Evolutionary conservation across 1,140 invertebrate species (phyloP).

Genomic region (Drosophila santomea): DNA sequence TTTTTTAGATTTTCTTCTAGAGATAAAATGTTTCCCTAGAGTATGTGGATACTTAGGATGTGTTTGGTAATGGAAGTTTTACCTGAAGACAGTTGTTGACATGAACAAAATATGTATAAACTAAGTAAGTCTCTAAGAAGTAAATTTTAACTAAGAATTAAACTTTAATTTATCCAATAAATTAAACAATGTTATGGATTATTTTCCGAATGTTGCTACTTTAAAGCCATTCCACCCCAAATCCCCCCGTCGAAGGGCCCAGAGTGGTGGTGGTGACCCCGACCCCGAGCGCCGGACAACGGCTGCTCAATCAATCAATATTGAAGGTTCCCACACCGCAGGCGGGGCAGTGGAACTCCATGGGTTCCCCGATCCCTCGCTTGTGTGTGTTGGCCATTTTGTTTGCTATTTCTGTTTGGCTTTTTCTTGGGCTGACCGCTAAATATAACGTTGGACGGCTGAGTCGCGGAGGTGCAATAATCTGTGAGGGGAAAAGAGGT

Average conservation of each 20-base stretch:
- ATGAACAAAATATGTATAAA: too few species aligned
- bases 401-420: constrained; percentile 42
- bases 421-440: constrained; percentile 58
- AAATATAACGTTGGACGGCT: constrained; percentile 54
- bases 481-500: constrained; percentile 71
- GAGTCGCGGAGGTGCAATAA: constrained; percentile 52
- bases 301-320: constrained; percentile 74
- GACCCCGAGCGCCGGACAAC: constrained; percentile 2
- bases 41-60: constrained; percentile 10
- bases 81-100: not conserved
- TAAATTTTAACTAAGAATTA: too few species aligned
- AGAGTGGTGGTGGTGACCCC: not conserved
- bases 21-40: constrained; percentile 50
- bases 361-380: constrained; percentile 3
- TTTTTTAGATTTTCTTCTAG: constrained; percentile 18
- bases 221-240: not conserved
- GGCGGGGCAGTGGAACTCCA: constrained; percentile 12
- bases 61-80: not conserved
- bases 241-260: not conserved
- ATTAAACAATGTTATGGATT: too few species aligned
- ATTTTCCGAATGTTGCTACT: not conserved
- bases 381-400: constrained; percentile 58
- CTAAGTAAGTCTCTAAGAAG: too few species aligned
- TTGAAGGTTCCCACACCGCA: constrained; percentile 60
- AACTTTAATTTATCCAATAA: too few species aligned